phyloP scores from a whole-genome alignment of 2,113 vertebrate genomes.

The Erythrocercus mccallii region DNA sequence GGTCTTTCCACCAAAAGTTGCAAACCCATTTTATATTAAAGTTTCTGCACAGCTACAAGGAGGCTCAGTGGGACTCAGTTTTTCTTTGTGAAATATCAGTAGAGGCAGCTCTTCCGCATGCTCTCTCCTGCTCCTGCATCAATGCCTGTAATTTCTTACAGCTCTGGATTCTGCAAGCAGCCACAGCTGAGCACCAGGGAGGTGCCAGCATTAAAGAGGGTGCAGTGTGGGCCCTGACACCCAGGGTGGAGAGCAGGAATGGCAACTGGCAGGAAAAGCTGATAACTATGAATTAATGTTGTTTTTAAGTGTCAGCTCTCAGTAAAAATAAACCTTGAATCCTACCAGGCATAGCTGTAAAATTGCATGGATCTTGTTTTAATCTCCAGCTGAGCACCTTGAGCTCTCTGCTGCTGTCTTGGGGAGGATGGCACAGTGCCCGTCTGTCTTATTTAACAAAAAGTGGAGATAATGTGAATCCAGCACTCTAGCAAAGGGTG shows the following conservation, averaged over 20 bases:
- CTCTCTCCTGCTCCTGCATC: background rate
- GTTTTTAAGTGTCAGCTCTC: background rate
- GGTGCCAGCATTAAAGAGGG: background rate
- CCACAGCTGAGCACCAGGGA: background rate
- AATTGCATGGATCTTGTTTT: background rate
- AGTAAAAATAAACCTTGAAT: background rate
- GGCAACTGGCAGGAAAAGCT: background rate
- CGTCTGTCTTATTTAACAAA: rapidly evolving
- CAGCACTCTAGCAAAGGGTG: background rate
- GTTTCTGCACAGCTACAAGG: background rate
- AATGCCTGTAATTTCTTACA: background rate
- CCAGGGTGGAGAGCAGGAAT: background rate
- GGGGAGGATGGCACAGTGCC: rapidly evolving
- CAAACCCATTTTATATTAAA: background rate
- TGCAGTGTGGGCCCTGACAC: rapidly evolving
- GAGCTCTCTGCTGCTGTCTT: background rate
- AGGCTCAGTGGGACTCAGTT: background rate
- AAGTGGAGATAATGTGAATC: background rate
- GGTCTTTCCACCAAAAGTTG: background rate
- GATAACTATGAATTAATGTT: background rate
- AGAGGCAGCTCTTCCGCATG: background rate
- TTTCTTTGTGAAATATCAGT: background rate
- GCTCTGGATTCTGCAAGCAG: background rate
- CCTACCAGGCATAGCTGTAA: background rate
- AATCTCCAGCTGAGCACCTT: background rate